Conservation (phyloP, 2,797 vertebrate genomes). For the Fringilla coelebs region DNA sequence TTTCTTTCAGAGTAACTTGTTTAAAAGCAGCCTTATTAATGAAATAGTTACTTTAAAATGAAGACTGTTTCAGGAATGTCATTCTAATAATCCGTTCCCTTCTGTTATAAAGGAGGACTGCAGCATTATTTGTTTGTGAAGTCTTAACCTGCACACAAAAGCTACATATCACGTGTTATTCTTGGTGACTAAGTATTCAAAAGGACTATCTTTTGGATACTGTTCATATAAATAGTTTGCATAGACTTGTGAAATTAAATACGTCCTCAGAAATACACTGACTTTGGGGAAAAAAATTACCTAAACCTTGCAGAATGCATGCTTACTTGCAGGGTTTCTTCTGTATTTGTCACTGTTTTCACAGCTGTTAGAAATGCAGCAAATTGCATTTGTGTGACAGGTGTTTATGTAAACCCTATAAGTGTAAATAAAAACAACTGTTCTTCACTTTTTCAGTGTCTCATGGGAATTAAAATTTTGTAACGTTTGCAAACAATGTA, state of each 20-base stretch:
- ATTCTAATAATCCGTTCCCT: slow-evolving; percentile 56
- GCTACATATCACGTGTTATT: neutral
- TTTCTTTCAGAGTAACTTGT: neutral
- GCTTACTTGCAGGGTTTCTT: neutral
- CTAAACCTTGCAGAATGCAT: neutral
- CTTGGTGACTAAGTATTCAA: slow-evolving; percentile 33
- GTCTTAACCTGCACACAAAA: slow-evolving; percentile 14
- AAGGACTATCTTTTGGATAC: slow-evolving; percentile 22
- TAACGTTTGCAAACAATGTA: neutral
- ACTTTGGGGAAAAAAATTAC: neutral
- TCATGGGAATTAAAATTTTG: neutral
- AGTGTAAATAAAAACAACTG: neutral
- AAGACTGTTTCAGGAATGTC: slow-evolving; percentile 40
- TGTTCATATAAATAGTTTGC: neutral
- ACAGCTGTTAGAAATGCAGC: neutral
- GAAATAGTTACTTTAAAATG: slow-evolving; percentile 41
- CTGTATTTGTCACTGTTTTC: neutral
- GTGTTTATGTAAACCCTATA: neutral
- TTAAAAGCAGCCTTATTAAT: neutral
- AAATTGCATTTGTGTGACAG: neutral
- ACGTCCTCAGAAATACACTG: neutral
- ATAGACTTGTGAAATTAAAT: neutral
- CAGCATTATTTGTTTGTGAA: neutral
- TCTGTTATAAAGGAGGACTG: slow-evolving; percentile 73
- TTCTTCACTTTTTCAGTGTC: neutral